These are phyloP conservation scores for Myotis vivesi DNA, from an alignment of 2,797 vertebrate species.

Conservation along the genomic window DNA sequence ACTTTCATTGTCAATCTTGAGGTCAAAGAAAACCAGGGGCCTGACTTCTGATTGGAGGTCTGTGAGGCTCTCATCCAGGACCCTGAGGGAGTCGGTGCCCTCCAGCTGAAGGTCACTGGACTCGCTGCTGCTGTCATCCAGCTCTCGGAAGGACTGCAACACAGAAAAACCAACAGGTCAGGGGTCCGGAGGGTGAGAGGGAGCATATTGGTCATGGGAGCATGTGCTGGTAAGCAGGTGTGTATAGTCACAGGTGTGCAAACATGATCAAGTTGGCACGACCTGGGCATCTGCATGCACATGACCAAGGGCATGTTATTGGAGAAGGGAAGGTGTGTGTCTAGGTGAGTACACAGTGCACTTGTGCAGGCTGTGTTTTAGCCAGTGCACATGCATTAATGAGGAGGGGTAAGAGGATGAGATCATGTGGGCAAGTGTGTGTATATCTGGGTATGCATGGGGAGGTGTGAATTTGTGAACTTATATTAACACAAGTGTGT, in stretches of 20 bases:
- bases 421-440: neutral
- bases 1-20: constrained; percentile 80
- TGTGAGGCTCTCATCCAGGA: neutral
- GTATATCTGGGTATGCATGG: neutral
- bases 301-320: neutral
- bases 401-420: neutral
- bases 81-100: constrained; percentile 4
- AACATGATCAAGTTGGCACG: neutral
- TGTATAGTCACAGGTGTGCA: neutral
- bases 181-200: neutral
- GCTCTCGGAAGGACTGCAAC: constrained; percentile 65
- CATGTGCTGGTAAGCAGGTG: fast-evolving
- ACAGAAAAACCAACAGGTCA: constrained; percentile 63
- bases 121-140: constrained; percentile 51
- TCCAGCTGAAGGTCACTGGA: constrained; percentile 54
- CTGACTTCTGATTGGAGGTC: constrained; percentile 35
- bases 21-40: constrained; percentile 80
- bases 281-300: neutral
- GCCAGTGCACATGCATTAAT: neutral
- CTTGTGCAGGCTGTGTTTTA: neutral
- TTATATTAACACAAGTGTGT: neutral
- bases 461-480: neutral
- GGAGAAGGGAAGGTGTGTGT: neutral
- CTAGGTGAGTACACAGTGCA: neutral
- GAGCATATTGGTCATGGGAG: neutral